Conservation (phyloP, 2,113 vertebrate species). For the Psittacula cyanocephala region DNA sequence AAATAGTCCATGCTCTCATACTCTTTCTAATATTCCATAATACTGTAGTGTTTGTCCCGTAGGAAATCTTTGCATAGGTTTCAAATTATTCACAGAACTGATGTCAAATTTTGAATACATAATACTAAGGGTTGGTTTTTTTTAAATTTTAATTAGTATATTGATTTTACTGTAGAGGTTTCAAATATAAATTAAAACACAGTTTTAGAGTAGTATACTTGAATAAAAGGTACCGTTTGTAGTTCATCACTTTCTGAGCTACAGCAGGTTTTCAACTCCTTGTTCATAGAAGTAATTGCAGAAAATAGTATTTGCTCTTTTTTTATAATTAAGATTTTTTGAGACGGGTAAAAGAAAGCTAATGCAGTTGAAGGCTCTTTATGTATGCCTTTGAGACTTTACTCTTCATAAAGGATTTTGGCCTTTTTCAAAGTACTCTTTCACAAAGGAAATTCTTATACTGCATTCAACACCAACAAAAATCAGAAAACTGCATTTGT, state of each 20-base stretch:
- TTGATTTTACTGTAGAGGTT: not conserved
- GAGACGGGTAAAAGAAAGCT: not conserved
- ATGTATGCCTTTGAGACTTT: not conserved
- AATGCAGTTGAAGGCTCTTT: not conserved
- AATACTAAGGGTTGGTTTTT: not conserved
- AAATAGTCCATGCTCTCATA: not conserved
- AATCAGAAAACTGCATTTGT: constrained; percentile 23
- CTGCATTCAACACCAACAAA: constrained; percentile 8
- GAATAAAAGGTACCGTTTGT: not conserved
- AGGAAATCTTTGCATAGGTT: not conserved
- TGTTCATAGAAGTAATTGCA: not conserved
- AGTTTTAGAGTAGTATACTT: not conserved
- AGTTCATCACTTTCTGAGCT: not conserved
- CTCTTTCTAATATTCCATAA: not conserved
- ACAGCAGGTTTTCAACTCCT: not conserved
- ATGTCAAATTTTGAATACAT: not conserved
- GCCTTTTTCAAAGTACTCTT: not conserved
- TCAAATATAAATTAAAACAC: not conserved
- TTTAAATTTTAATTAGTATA: not conserved
- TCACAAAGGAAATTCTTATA: constrained; percentile 1
- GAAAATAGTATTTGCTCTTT: not conserved
- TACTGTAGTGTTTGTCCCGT: not conserved
- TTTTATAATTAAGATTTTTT: not conserved
- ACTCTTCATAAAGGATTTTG: not conserved
- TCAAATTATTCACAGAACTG: not conserved